A percentile compares a stretch with the other conserved stretches of the same genome.
Evolutionary conservation across 2,797 vertebrate genomes (phyloP).

Genomic region (Gallinago stenura): DNA sequence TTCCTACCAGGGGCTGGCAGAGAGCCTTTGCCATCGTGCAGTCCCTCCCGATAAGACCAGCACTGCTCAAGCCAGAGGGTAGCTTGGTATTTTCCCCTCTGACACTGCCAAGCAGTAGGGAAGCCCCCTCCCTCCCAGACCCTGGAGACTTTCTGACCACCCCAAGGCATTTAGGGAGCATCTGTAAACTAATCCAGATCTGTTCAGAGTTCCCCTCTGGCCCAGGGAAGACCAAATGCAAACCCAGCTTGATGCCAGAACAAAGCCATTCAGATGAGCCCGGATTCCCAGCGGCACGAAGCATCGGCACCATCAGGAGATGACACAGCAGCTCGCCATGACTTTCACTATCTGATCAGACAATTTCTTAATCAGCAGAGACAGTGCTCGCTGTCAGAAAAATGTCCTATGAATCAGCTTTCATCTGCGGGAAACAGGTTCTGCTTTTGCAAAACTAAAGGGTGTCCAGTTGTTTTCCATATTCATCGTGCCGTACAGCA

Average conservation of each 20-base stretch:
- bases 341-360: slow-evolving; percentile 61
- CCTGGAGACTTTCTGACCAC: not conserved
- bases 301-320: not conserved
- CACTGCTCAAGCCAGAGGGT: not conserved
- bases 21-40: fast-evolving
- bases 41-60: not conserved
- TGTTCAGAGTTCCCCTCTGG: not conserved
- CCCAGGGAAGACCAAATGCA: not conserved
- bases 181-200: not conserved
- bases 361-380: slow-evolving; percentile 57
- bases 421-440: slow-evolving; percentile 33
- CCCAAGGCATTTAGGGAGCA: not conserved
- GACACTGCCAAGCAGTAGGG: not conserved
- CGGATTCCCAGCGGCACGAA: not conserved
- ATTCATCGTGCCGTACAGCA: not conserved
- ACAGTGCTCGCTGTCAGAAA: slow-evolving; percentile 1
- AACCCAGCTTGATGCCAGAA: slow-evolving; percentile 27
- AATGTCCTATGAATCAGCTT: slow-evolving; percentile 15
- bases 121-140: not conserved
- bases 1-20: not conserved
- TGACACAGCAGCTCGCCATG: not conserved
- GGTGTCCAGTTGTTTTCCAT: slow-evolving; percentile 37
- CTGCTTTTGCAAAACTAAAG: slow-evolving; percentile 28
- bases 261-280: slow-evolving; percentile 14
- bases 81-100: not conserved